Percentiles rank a stretch among this genome's conserved stretches.
phyloP scores from a whole-genome alignment of 1,140 invertebrate species.

The Neodiprion pinetum region DNA sequence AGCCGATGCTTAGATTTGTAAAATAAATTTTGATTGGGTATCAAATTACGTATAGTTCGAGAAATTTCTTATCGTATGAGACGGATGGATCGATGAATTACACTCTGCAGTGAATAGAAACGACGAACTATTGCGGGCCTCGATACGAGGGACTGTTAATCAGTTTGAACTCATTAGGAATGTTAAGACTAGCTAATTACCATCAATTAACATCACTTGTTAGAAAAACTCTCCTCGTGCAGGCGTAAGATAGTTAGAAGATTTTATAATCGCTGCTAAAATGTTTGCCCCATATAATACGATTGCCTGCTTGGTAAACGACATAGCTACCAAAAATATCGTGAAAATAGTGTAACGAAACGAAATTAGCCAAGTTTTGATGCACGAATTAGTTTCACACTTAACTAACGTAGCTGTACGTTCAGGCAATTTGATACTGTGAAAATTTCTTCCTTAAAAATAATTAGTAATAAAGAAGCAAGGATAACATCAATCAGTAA shows the following conservation, averaged over 20 bases:
- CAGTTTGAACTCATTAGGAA: constrained; percentile 40
- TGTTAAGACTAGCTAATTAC: constrained; percentile 35
- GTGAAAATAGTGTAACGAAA: too few species aligned
- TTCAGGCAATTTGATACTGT: too few species aligned
- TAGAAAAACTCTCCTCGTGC: constrained; percentile 26
- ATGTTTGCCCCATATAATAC: constrained; percentile 52
- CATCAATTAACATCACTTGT: constrained; percentile 42
- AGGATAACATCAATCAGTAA: too few species aligned
- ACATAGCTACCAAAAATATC: too few species aligned
- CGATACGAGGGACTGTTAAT: constrained; percentile 47
- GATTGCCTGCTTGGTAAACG: too few species aligned
- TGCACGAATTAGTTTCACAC: too few species aligned
- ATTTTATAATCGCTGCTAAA: constrained; percentile 55
- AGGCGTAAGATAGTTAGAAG: constrained; percentile 46
- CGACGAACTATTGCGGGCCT: not conserved
- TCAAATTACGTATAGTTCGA: not conserved
- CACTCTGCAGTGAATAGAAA: not conserved
- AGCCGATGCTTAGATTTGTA: constrained; percentile 16
- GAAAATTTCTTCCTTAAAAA: too few species aligned
- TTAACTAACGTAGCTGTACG: too few species aligned
- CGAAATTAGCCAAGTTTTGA: too few species aligned
- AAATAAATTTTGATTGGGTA: not conserved
- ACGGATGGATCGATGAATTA: constrained; percentile 14
- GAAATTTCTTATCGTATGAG: not conserved
- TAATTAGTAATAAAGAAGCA: too few species aligned